Base-by-base conservation (phyloP, 1,140 invertebrate species). In the Solenopsis fugax region DNA sequence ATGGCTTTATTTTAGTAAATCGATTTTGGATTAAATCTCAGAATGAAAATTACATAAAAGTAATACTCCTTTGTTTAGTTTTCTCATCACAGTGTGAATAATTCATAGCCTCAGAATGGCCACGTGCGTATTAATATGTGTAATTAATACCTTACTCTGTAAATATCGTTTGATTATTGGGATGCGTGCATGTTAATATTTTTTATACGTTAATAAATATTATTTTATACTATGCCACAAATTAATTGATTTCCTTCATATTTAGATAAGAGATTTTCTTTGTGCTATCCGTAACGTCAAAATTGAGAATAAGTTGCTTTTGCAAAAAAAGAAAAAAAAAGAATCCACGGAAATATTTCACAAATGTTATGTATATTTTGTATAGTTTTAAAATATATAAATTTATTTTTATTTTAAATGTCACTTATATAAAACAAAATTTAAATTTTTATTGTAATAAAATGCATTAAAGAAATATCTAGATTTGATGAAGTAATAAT, bases 121-220 rank as follows among this genome's bases (percentile, higher is more conserved):
- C 16, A 64, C 29, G 41, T 77, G 10, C 45, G 71, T 73, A 82
- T 73, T 84, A 58, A 48, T 71, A 52, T 62, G 45, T 80, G 85
- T 87, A 89, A 89, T 87, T 85, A 84, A 58, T 80, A 54, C n/a
- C 34, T 65, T 41, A 84, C 10, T 67, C 45, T 91, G 89, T 91
- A 91, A 88, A 91, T 91, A 91, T 87, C 56, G 58, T 78, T 72
- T 65, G 67, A 77, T 76, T 72, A 45, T 50, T 34, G 34, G 60
- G 54, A 21, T 88, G 72, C 37, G 75, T 64, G 60, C 76, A 67
- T 81, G 64, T 88, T 48, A 67, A 90, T 87, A 90, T 81, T 90
- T 91, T 92, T 82, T 91, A 92, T 90, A 58, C 18, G 52, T 16
- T 81, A 91, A 91, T 91, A 91, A 91, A 91, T 67, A 77, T 75